Evolutionary conservation across 2,888 invertebrate genomes (phyloP), one percentile per base, ranked within the genome.

Genomic region (Ochropleura leucogaster): DNA sequence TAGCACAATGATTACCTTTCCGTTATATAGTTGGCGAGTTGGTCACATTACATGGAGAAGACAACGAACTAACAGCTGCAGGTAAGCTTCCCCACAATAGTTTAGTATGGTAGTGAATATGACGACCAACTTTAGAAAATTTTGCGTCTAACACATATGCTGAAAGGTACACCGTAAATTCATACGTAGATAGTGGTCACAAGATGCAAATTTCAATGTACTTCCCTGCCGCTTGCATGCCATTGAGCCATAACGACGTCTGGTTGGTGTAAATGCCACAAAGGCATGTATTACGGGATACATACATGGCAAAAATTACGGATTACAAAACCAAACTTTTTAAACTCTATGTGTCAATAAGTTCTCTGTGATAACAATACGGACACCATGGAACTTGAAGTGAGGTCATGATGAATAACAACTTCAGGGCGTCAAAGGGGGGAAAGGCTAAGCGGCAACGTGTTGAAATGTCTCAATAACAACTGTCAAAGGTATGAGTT

Each of bases 1-100:
- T 79, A 84, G 77, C 72, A 86, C 79, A 72, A 68, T 60, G 62
- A 65, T 65, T 80, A 47, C n/a, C n/a, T 57, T 65, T 59, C 59
- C 67, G 63, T 74, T 70, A 68, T 73, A 68, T 9, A 49, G 6
- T n/a, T 20, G 66, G 46, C 10, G 49, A 68, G 47, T n/a, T 49
- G 40, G n/a, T 53, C 63, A 42, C 78, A 16, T 47, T 40, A 64
- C 44, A 60, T 55, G 30, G 49, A 60, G 60, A 70, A 81, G 79
- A 83, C 69, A 70, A 65, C 59, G 8, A 40, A 60, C 30, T 59
- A 8, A 62, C 42, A 30, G 14, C 30, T 30, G 30, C 20, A 30
- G 57, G 7, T 57, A 16, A 7, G 57, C 14, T 57, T 30, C 30
- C 12, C 44, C 7, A 62, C 3, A n/a, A n/a, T 12, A n/a, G n/a